Evolutionary conservation across 2,888 invertebrate genomes (phyloP).

Genomic region (Eucera pruinosa): DNA sequence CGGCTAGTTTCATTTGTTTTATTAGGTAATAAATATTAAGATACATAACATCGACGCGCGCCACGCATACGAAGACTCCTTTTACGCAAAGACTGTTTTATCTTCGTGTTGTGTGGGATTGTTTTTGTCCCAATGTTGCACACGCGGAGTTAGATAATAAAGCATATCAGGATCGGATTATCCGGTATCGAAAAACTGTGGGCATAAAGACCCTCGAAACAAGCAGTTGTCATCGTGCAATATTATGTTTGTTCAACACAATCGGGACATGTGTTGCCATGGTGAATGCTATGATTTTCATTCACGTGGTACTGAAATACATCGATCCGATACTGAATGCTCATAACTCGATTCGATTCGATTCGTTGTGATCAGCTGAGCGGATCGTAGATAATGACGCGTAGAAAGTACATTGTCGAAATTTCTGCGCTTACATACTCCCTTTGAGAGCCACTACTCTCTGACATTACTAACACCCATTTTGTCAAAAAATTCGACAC

Average conservation of each 20-base stretch:
- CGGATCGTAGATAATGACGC: slow-evolving; percentile 12
- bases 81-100: slow-evolving; percentile 59
- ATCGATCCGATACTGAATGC: slow-evolving; percentile 45
- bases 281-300: background rate
- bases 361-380: background rate
- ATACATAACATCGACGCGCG: slow-evolving; percentile 38
- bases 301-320: slow-evolving; percentile 4
- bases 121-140: slow-evolving; percentile 25
- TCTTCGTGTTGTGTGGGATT: slow-evolving; percentile 27
- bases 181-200: slow-evolving; percentile 6
- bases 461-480: background rate
- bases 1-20: slow-evolving; percentile 19
- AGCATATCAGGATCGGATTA: slow-evolving; percentile 54
- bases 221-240: background rate
- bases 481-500: slow-evolving; percentile 10
- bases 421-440: slow-evolving; percentile 2
- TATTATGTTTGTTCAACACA: background rate
- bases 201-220: background rate
- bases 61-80: slow-evolving; percentile 52
- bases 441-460: background rate
- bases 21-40: slow-evolving; percentile 35
- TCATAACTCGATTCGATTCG: slow-evolving; percentile 25
- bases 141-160: slow-evolving; percentile 35
- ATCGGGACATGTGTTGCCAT: slow-evolving; percentile 3
- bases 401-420: slow-evolving; percentile 12